Conservation (phyloP, 2,888 invertebrate species). For the Scrobipalpa atriplicella region DNA sequence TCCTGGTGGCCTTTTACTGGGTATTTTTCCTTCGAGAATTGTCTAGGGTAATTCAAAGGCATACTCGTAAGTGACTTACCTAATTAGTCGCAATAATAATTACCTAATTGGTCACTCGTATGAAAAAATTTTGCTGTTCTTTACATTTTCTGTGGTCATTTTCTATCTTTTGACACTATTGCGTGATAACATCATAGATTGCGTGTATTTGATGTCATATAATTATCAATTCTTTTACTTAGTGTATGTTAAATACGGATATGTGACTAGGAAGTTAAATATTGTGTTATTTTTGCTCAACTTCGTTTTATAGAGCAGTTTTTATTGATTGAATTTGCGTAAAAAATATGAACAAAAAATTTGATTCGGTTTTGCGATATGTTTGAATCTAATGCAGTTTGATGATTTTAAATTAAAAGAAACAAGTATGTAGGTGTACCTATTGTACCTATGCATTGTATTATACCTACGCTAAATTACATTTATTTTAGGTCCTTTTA, state of each 20-base stretch:
- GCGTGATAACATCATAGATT: neutral
- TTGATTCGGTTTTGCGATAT: neutral
- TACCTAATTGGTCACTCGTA: too few species aligned
- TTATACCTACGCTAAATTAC: too few species aligned
- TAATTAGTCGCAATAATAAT: too few species aligned
- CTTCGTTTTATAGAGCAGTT: neutral
- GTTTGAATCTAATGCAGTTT: neutral
- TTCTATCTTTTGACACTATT: too few species aligned
- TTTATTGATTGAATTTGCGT: neutral
- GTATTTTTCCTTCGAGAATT: too few species aligned
- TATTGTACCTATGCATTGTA: too few species aligned
- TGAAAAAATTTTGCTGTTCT: too few species aligned
- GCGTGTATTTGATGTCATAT: slow-evolving; percentile 1
- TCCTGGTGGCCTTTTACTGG: too few species aligned
- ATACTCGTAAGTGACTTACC: too few species aligned
- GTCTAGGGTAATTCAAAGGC: too few species aligned
- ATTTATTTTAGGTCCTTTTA: too few species aligned
- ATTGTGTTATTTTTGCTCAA: neutral
- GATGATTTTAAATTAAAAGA: neutral
- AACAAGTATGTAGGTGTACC: neutral
- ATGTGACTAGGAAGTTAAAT: neutral
- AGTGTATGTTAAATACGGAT: neutral
- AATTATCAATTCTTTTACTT: neutral
- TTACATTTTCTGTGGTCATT: too few species aligned
- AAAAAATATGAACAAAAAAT: neutral